Evolutionary conservation across 2,888 invertebrate species (phyloP), one percentile per base, ranked within the genome.

Genomic region (Hypolimnas misippus): DNA sequence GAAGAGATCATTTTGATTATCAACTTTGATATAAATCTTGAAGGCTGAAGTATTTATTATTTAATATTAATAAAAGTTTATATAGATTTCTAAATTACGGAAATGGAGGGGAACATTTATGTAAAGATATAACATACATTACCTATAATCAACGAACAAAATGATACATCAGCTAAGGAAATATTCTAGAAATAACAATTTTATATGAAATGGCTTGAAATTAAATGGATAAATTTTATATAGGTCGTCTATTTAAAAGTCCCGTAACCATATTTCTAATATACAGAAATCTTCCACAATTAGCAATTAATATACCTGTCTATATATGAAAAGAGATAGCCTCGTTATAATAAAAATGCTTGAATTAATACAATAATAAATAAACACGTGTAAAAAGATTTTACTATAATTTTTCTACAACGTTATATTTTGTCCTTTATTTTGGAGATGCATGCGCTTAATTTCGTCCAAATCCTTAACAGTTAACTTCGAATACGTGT

Each of bases 1-100:
- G 19, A 44, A 51, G 42, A 52, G 35, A 19, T 52, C 21, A 44
- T 52, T 52, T 58, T 51, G 49, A 57, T 3, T 21, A 57, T 38
- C 29, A 58, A 52, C 42, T 52, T 58, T 52, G 31, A 58, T 58
- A 52, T 42, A 58, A 52, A 52, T 44, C 31, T 58, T 44, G 52
- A 44, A 58, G 52, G 58, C 58, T 49, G 49, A 49, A 29, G 7
- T 25, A 49, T 21, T 16, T 17, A n/a, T 46, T 46, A 7, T 21
- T 49, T 29, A 49, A 29, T 49, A 14, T 29, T 14, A 0, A 29
- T 49, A 14, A 49, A 49, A 29, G 29, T 14, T 49, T 29, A 29
- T 25, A 49, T 21, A 49, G n/a, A 49, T 10, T 49, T 49, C 25
- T 29, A 7, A 12, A 29, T 14, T 49, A 14, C 29, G 25, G 14